phyloP scores from a whole-genome alignment of 2,113 vertebrate species.

The Pedetes capensis region DNA sequence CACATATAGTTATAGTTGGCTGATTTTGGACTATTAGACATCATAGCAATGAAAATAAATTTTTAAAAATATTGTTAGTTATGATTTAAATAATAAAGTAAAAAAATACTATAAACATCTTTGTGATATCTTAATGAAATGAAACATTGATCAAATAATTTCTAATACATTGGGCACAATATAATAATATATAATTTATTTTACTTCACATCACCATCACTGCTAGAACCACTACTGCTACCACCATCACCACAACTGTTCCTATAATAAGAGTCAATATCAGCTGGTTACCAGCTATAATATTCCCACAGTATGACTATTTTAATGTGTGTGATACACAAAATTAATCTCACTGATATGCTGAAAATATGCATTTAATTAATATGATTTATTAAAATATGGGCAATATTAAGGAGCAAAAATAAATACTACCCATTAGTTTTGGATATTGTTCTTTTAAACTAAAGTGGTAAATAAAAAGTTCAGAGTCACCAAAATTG shows the following conservation, averaged over 20 bases:
- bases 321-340: conserved; percentile 72
- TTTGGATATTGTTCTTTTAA: conserved; percentile 81
- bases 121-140: conserved; percentile 85
- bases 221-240: conserved; percentile 65
- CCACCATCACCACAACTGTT: conserved; percentile 56
- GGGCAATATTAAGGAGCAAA: conserved; percentile 72
- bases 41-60: conserved; percentile 85
- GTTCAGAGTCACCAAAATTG: conserved; percentile 76
- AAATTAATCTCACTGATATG: conserved; percentile 73
- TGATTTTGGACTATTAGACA: conserved; percentile 79
- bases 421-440: conserved; percentile 56
- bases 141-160: conserved; percentile 83
- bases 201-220: conserved; percentile 59
- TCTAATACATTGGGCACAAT: conserved; percentile 80
- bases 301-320: conserved; percentile 75
- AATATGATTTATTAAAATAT: conserved; percentile 62
- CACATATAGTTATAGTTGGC: conserved; percentile 79
- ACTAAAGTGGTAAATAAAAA: conserved; percentile 70
- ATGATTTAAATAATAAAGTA: conserved; percentile 86
- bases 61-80: conserved; percentile 85
- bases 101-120: conserved; percentile 88
- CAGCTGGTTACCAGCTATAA: conserved; percentile 89
- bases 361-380: conserved; percentile 57
- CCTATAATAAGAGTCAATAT: conserved; percentile 80
- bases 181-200: conserved; percentile 79